These are phyloP conservation scores for Semicossyphus pulcher DNA, from an alignment of 2,113 vertebrate species.

Conservation along the genomic window DNA sequence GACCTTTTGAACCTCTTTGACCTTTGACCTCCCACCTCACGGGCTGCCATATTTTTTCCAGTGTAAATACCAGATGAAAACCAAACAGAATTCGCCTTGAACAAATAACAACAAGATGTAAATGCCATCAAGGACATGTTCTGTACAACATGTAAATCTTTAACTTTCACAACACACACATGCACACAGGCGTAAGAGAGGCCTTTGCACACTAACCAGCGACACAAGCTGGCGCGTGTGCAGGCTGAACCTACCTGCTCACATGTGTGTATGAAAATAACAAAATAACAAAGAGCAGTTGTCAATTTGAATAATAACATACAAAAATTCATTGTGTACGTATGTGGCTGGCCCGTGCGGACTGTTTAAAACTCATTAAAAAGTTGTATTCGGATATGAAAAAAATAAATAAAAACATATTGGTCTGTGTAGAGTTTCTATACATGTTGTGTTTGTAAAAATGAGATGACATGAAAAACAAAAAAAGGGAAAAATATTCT, in stretches of 20 bases:
- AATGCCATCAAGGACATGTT: constrained; percentile 69
- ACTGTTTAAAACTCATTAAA: constrained; percentile 73
- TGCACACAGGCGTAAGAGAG: constrained; percentile 60
- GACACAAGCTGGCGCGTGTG: constrained; percentile 52
- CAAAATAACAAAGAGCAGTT: constrained; percentile 49
- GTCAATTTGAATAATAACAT: constrained; percentile 62
- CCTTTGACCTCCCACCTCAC: constrained; percentile 58
- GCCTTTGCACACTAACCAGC: constrained; percentile 46
- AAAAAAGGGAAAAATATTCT: constrained; percentile 64
- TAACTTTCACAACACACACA: constrained; percentile 49
- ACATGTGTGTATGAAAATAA: constrained; percentile 68
- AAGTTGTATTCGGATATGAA: constrained; percentile 78
- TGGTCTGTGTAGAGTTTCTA: constrained; percentile 85
- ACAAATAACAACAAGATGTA: constrained; percentile 77
- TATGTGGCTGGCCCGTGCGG: constrained; percentile 76
- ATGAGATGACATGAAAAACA: constrained; percentile 70
- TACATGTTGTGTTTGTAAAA: constrained; percentile 87
- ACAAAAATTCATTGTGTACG: constrained; percentile 58
- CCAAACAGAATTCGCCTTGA: constrained; percentile 64
- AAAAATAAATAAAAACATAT: constrained; percentile 66
- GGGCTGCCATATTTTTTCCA: constrained; percentile 73
- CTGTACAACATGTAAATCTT: constrained; percentile 84
- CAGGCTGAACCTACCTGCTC: constrained; percentile 75
- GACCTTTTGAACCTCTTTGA: constrained; percentile 29
- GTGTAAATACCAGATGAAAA: constrained; percentile 87